These are phyloP conservation scores for Tetheella fluctuosa DNA, from an alignment of 2,888 invertebrate genomes.

Conservation along the genomic window DNA sequence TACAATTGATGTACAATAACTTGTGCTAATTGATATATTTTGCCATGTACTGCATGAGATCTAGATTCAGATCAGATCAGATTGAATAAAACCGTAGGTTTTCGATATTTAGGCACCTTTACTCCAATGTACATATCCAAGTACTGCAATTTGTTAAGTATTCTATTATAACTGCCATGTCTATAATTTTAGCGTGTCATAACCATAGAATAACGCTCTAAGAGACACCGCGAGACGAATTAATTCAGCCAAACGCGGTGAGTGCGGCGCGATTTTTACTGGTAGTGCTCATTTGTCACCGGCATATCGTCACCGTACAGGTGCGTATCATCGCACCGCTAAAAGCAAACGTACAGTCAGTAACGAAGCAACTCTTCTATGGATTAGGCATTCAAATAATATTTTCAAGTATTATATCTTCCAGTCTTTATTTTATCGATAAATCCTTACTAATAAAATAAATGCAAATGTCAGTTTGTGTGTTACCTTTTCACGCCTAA, in stretches of 20 bases:
- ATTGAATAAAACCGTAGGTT: too few relatives aligned
- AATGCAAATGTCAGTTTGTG: too few relatives aligned
- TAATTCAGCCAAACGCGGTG: constrained; percentile 76
- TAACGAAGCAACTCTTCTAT: constrained; percentile 19
- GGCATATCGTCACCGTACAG: constrained; percentile 50
- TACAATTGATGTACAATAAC: too few relatives aligned
- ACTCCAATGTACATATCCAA: too few relatives aligned
- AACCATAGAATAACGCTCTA: constrained; percentile 60
- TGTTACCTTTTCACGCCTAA: too few relatives aligned
- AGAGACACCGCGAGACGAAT: constrained; percentile 81
- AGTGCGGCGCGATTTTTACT: constrained; percentile 73
- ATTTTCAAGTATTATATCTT: too few relatives aligned
- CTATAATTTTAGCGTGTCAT: constrained; percentile 34
- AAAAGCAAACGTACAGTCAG: constrained; percentile 48
- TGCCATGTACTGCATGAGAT: too few relatives aligned
- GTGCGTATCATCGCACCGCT: constrained; percentile 69
- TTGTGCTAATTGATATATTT: too few relatives aligned
- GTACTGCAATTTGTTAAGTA: constrained; percentile 9
- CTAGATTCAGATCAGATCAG: too few relatives aligned
- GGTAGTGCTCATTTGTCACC: constrained; percentile 81
- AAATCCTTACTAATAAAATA: too few relatives aligned
- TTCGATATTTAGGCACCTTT: too few relatives aligned
- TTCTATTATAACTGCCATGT: constrained; percentile 23
- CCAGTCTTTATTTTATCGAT: too few relatives aligned
- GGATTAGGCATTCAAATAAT: constrained; percentile 39